Evolutionary conservation across 2,113 vertebrate species (phyloP).

Genomic region (Tursiops truncatus): DNA sequence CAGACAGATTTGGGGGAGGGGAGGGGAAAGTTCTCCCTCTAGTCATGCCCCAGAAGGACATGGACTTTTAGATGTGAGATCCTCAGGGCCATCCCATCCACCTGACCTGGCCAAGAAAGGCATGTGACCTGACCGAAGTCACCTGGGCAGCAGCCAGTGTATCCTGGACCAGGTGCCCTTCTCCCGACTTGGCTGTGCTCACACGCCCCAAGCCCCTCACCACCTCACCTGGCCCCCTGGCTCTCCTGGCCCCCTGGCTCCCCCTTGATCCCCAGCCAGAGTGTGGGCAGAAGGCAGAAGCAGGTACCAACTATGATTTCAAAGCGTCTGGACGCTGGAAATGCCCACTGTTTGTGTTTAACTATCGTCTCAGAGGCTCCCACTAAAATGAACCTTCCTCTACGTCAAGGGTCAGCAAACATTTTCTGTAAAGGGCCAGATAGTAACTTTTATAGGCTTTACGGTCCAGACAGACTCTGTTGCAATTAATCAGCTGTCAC

Average conservation of each 20-base stretch:
- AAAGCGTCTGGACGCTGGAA: not conserved
- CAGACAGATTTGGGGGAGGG: not conserved
- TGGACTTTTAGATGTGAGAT: fast-evolving
- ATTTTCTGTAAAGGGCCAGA: not conserved
- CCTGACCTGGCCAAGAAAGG: not conserved
- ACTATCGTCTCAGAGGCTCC: fast-evolving
- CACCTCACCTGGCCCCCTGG: fast-evolving
- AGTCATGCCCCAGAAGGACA: fast-evolving
- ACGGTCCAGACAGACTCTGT: not conserved
- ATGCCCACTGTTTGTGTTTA: not conserved
- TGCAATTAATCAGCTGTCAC: fast-evolving
- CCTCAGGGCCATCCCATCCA: not conserved
- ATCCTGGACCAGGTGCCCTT: no score
- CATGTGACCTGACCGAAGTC: not conserved
- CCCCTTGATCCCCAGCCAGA: not conserved
- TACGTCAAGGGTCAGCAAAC: not conserved
- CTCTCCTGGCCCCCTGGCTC: not conserved
- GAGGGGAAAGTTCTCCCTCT: fast-evolving
- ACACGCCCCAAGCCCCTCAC: not conserved
- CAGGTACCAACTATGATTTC: not conserved
- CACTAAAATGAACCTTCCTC: not conserved
- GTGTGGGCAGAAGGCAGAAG: not conserved
- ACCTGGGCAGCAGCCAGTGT: not conserved
- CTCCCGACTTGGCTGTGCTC: not conserved
- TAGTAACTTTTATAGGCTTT: not conserved